These are phyloP conservation scores for Carabus problematicus DNA, from an alignment of 2,888 invertebrate genomes.

Conservation along the genomic window DNA sequence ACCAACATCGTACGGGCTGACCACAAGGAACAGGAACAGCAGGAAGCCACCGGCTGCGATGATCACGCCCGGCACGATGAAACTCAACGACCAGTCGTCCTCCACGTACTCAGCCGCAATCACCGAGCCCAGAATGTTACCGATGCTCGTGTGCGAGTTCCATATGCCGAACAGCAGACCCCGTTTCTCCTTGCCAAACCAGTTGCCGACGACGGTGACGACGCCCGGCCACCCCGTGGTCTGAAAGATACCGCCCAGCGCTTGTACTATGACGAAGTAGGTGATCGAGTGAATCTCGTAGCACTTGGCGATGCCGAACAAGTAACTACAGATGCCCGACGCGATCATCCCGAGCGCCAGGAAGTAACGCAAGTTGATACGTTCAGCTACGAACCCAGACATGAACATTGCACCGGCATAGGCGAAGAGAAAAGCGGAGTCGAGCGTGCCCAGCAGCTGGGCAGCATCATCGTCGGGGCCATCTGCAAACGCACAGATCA, in stretches of 20 bases:
- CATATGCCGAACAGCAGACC: constrained; percentile 94
- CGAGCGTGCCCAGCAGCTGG: constrained; percentile 83
- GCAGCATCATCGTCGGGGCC: constrained; percentile 74
- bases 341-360: constrained; percentile 89
- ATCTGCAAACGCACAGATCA: constrained; percentile 60
- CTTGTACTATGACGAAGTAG: constrained; percentile 86
- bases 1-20: constrained; percentile 82
- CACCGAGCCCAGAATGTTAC: constrained; percentile 85
- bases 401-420: constrained; percentile 94
- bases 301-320: constrained; percentile 87
- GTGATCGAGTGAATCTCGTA: constrained; percentile 80
- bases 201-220: constrained; percentile 91
- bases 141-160: constrained; percentile 97
- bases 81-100: constrained; percentile 88
- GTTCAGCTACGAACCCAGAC: constrained; percentile 89
- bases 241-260: constrained; percentile 84
- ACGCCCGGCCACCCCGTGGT: constrained; percentile 98
- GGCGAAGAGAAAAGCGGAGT: constrained; percentile 89
- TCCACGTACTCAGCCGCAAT: constrained; percentile 89
- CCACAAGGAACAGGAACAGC: constrained; percentile 83
- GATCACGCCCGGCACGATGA: constrained; percentile 87
- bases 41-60: constrained; percentile 76
- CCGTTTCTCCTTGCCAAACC: constrained; percentile 92
- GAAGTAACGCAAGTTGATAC: constrained; percentile 90
- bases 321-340: constrained; percentile 84